A percentile compares a stretch with the other conserved stretches of the same genome.
phyloP scores from a whole-genome alignment of 2,888 invertebrate genomes.

The Macrosiphum euphorbiae region DNA sequence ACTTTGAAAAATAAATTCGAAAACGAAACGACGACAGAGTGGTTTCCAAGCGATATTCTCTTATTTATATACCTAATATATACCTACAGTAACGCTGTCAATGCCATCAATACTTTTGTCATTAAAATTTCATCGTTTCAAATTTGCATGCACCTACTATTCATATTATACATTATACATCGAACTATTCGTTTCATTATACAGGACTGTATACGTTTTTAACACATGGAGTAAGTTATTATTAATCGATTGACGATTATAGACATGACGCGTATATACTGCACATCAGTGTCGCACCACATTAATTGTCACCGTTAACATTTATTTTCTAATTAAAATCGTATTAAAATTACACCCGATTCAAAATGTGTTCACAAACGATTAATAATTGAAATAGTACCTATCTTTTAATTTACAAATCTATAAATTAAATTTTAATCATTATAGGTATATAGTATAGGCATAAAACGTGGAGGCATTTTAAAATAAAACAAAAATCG shows the following conservation, averaged over 20 bases:
- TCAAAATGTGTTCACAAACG: background rate
- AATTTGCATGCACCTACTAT: background rate
- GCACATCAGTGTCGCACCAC: background rate
- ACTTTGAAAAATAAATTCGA: constrained; percentile 32
- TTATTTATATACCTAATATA: background rate
- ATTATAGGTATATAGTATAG: background rate
- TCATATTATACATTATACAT: too few relatives aligned
- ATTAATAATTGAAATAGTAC: background rate
- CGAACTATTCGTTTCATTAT: too few relatives aligned
- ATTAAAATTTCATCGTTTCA: background rate
- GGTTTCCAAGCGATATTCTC: background rate
- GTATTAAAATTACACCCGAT: background rate
- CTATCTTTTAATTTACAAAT: background rate
- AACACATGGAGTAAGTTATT: background rate
- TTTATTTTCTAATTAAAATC: background rate
- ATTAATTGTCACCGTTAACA: background rate
- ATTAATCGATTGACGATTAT: too few relatives aligned
- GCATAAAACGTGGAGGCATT: background rate
- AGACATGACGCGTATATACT: background rate
- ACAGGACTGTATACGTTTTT: background rate
- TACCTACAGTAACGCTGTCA: background rate
- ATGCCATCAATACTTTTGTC: background rate
- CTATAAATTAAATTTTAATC: background rate
- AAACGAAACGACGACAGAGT: constrained; percentile 18
- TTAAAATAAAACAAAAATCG: background rate